Percentiles rank a stretch among this genome's conserved stretches.
phyloP scores from a whole-genome alignment of 2,888 invertebrate species.

The Tridacna crocea region DNA sequence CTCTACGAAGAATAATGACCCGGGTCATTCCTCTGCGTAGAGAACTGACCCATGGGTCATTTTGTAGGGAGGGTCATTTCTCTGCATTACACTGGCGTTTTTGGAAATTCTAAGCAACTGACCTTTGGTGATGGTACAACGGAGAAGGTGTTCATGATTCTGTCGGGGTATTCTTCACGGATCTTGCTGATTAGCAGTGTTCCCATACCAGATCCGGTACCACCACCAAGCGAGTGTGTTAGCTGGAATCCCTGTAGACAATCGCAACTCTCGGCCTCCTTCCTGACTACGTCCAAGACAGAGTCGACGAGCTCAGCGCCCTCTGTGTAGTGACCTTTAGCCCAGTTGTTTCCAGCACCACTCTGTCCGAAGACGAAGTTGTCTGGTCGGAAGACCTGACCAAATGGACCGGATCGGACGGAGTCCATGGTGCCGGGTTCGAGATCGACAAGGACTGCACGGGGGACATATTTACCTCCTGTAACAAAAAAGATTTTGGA shows the following conservation, averaged over 20 bases:
- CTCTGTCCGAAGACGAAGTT: slow-evolving; percentile 92
- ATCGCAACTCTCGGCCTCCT: slow-evolving; percentile 81
- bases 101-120: background rate
- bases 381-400: slow-evolving; percentile 90
- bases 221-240: slow-evolving; percentile 91
- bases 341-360: slow-evolving; percentile 90
- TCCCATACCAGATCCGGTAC: slow-evolving; percentile 96
- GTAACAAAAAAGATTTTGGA: background rate
- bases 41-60: no score
- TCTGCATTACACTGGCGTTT: no score
- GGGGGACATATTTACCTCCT: slow-evolving; percentile 94
- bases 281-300: slow-evolving; percentile 80
- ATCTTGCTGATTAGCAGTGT: slow-evolving; percentile 97
- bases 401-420: slow-evolving; percentile 96
- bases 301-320: slow-evolving; percentile 86
- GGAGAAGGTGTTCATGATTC: slow-evolving; percentile 96
- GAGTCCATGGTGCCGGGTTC: slow-evolving; percentile 99
- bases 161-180: slow-evolving; percentile 88
- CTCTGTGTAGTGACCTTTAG: slow-evolving; percentile 97
- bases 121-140: slow-evolving; percentile 95
- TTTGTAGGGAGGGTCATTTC: no score
- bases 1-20: no score
- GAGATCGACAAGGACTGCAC: slow-evolving; percentile 95
- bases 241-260: slow-evolving; percentile 83
- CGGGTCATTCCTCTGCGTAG: no score